Evolutionary conservation across 1,140 invertebrate genomes (phyloP), one percentile per base, ranked within the genome.

Genomic region (Saxidomus purpurata): DNA sequence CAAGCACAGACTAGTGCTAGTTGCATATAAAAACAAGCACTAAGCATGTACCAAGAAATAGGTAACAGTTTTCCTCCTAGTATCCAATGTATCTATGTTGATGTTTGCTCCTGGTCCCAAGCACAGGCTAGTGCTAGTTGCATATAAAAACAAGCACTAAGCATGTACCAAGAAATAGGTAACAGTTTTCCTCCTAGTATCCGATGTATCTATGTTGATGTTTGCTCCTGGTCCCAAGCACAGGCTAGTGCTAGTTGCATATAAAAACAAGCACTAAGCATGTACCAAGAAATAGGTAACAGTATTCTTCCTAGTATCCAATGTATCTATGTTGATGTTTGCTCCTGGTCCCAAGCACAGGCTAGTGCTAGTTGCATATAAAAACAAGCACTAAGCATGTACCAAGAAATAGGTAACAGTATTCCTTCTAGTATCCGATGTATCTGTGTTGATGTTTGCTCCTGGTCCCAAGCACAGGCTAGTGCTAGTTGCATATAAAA

Each of bases 401-500:
- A 67, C 61, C 61, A 67, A 67, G 67, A 71, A 71, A 40, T 38
- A 71, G 34, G 67, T 15, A 71, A 34, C 67, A 71, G 4, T 71
- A 1, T 22, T 38, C 17, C 67, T 15, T 22, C 43, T n/a, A 43
- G 43, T 36, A 1, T 15, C 1, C 34, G 1, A 31, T 71, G 31
- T 71, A 38, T 38, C 34, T 19, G n/a, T 38, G 67, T 71, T 71
- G 67, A 1, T 9, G 6, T 0, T 31, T 49, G 43, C 47, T 22
- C 74, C 40, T 77, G n/a, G 40, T 49, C 38, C 40, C 71, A 40
- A 47, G 71, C 71, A 76, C 71, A 76, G 71, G n/a, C 71, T 76
- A 49, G 40, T 47, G 38, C 40, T 76, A 76, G 38, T 76, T 40
- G 71, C 25, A 76, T 76, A 71, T 71, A 38, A 38, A 71, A n/a